These are phyloP conservation scores for Schizotus pectinicornis DNA, from an alignment of 2,888 invertebrate genomes.

Conservation along the genomic window DNA sequence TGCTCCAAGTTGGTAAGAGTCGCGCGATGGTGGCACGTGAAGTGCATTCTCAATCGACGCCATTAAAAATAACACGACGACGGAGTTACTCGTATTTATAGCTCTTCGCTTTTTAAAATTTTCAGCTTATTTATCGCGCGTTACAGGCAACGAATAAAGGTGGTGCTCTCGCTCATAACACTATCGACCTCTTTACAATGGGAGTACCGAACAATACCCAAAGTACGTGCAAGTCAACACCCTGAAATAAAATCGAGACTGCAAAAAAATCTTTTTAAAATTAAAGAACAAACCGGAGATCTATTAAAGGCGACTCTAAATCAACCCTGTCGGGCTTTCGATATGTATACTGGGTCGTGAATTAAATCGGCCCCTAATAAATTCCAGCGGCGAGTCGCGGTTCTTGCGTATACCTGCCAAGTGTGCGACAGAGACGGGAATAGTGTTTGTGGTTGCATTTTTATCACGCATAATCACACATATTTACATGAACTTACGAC, in stretches of 20 bases:
- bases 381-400: slow-evolving; percentile 8
- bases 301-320: slow-evolving; percentile 24
- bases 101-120: slow-evolving; percentile 21
- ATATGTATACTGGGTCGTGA: slow-evolving; percentile 39
- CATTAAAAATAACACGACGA: slow-evolving; percentile 38
- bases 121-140: slow-evolving; percentile 2
- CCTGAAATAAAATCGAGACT: too few species aligned
- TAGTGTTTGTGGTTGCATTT: slow-evolving; percentile 17
- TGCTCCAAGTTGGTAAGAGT: slow-evolving; percentile 23
- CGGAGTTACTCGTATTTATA: slow-evolving; percentile 19
- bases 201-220: too few species aligned
- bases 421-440: slow-evolving; percentile 23
- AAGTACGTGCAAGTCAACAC: too few species aligned
- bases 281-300: slow-evolving; percentile 4
- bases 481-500: slow-evolving; percentile 37
- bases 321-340: slow-evolving; percentile 31
- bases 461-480: slow-evolving; percentile 30
- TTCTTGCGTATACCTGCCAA: slow-evolving; percentile 14
- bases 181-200: too few species aligned
- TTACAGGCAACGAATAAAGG: too few species aligned
- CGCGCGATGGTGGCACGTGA: slow-evolving; percentile 28
- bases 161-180: too few species aligned
- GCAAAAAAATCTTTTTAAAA: too few species aligned
- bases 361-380: slow-evolving; percentile 32
- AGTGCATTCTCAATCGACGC: slow-evolving; percentile 36